Evolutionary conservation across 2,113 vertebrate species (phyloP), one percentile per base, ranked within the genome.

Genomic region (Oxyruncus cristatus): DNA sequence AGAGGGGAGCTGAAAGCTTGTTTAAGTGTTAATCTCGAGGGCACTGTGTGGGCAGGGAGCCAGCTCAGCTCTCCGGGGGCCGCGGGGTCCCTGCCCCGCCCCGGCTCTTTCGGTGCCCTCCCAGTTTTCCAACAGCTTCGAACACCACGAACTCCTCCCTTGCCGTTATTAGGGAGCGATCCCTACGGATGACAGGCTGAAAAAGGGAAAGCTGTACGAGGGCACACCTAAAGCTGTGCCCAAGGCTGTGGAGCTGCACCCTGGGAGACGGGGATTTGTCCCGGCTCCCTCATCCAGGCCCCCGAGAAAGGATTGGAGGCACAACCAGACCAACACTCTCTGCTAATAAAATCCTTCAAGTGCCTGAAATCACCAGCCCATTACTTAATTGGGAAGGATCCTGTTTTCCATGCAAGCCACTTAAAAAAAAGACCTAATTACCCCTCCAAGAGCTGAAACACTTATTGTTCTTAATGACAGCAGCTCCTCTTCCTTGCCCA

Each of bases 51-150:
- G 81, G 68, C 89, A 63, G 65, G 4, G 62, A 52, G 72, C 82
- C 93, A 85, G 85, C 56, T 33, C 61, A 8, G 72, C 66, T 28
- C 63, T 63, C 55, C 39, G 3, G 46, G 12, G 23, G 37, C 58
- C 2, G 9, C 35, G 1, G 55, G 87, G 33, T 82, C 81, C 72
- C 46, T 16, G 55, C 46, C 33, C 56, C 4, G 26, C 52, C 71
- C 3, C 0, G 0, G 76, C 23, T 9, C 11, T 16, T 39, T 8
- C 74, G 0, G 1, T 1, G 9, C 2, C 4, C 52, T 33, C 9
- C 13, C 46, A 47, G 44, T 15, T 47, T 23, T 2, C 32, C 22
- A 37, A 49, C 14, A 11, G 47, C 63, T 85, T 63, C 62, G 17
- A 9, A 23, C 22, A 4, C 8, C 63, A 7, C 39, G 21, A 8